These are phyloP conservation scores for Nicator chloris DNA, from an alignment of 2,113 vertebrate species.

Conservation along the genomic window DNA sequence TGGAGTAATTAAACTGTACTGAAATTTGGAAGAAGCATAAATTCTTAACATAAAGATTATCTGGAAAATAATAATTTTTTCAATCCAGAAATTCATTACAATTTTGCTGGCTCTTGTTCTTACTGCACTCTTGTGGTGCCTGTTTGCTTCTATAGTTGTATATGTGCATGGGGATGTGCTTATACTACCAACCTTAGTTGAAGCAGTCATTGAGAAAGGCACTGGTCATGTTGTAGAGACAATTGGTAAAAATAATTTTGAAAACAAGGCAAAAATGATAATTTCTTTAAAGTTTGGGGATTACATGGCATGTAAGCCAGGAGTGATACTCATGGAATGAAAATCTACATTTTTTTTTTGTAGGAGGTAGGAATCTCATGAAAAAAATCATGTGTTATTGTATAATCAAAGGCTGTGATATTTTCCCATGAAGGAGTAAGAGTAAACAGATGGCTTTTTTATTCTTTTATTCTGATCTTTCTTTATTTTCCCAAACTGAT, in stretches of 20 bases:
- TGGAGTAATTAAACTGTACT: not conserved
- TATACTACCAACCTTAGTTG: not conserved
- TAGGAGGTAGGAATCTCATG: not conserved
- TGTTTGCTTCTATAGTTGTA: not conserved
- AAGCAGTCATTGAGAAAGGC: not conserved
- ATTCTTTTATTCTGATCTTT: not conserved
- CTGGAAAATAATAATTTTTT: not conserved
- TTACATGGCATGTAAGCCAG: not conserved
- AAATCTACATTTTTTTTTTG: not conserved
- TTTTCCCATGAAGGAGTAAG: not conserved
- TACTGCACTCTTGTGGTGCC: not conserved
- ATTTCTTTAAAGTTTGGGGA: not conserved
- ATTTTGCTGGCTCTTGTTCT: not conserved
- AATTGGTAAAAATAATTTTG: not conserved
- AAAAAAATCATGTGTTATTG: not conserved
- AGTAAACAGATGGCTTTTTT: not conserved
- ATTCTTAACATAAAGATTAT: not conserved
- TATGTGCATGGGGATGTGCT: not conserved
- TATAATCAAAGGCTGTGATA: not conserved
- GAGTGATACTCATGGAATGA: not conserved
- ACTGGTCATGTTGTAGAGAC: not conserved
- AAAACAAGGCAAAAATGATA: not conserved
- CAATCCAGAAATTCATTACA: not conserved
- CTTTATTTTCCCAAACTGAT: not conserved
- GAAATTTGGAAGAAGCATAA: not conserved